phyloP scores from a whole-genome alignment of 2,797 vertebrate genomes.

The Florisuga fusca region DNA sequence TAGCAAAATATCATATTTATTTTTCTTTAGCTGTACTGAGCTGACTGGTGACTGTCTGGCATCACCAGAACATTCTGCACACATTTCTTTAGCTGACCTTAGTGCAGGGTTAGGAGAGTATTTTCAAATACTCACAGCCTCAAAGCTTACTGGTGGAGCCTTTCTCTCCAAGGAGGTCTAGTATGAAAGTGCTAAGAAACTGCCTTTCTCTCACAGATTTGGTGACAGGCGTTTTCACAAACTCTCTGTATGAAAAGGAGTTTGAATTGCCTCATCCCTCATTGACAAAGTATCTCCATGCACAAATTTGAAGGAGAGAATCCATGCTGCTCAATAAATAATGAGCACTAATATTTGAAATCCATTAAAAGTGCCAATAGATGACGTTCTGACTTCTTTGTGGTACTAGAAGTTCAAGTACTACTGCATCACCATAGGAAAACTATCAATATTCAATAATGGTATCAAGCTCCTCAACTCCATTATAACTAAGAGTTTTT shows the following conservation, averaged over 20 bases:
- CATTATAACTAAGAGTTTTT: neutral
- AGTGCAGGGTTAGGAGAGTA: neutral
- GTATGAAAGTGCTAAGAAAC: neutral
- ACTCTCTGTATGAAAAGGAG: neutral
- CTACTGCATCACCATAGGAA: neutral
- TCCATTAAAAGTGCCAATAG: neutral
- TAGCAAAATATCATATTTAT: neutral
- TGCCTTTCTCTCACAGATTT: neutral
- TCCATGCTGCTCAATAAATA: neutral
- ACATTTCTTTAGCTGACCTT: neutral
- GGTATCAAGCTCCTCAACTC: neutral
- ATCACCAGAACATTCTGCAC: neutral
- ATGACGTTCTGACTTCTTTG: neutral
- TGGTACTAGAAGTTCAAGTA: neutral
- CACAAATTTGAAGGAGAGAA: neutral
- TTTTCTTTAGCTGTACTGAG: neutral
- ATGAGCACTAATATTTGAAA: neutral
- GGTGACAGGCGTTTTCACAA: neutral
- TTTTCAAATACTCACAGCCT: neutral
- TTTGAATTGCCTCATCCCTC: neutral
- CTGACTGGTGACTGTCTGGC: neutral
- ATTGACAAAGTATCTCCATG: neutral
- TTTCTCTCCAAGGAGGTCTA: neutral
- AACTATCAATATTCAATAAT: neutral
- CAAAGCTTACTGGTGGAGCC: neutral